Evolutionary conservation across 2,113 vertebrate genomes (phyloP).

Genomic region (Montifringilla adamsi): DNA sequence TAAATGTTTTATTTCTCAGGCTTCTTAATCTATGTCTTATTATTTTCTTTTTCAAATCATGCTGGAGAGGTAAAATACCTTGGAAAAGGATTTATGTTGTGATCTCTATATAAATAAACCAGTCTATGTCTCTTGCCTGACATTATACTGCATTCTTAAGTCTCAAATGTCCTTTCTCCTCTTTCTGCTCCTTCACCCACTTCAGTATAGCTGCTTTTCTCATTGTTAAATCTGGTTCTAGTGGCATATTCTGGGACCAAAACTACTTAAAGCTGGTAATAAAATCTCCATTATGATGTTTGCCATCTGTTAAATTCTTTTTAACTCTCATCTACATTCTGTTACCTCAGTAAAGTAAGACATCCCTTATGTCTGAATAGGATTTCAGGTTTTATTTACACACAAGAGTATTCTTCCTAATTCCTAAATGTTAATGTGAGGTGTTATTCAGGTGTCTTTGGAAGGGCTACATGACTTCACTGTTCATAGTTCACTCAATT

Average conservation of each 20-base stretch:
- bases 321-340: background rate
- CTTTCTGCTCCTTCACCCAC: background rate
- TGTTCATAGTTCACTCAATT: background rate
- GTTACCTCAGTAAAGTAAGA: background rate
- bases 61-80: background rate
- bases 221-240: background rate
- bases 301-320: background rate
- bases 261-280: background rate
- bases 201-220: background rate
- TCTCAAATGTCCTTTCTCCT: background rate
- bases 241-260: background rate
- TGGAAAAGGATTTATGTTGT: background rate
- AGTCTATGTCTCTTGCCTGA: background rate
- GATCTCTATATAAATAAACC: background rate
- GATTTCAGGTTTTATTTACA: background rate
- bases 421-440: background rate
- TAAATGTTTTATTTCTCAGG: background rate
- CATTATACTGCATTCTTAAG: background rate
- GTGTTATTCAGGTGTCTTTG: background rate
- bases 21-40: background rate
- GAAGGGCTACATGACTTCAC: background rate
- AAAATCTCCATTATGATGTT: background rate
- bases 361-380: background rate
- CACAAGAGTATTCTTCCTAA: background rate
- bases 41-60: background rate